phyloP scores from a whole-genome alignment of 2,888 invertebrate species.

The Protonemura montana region DNA sequence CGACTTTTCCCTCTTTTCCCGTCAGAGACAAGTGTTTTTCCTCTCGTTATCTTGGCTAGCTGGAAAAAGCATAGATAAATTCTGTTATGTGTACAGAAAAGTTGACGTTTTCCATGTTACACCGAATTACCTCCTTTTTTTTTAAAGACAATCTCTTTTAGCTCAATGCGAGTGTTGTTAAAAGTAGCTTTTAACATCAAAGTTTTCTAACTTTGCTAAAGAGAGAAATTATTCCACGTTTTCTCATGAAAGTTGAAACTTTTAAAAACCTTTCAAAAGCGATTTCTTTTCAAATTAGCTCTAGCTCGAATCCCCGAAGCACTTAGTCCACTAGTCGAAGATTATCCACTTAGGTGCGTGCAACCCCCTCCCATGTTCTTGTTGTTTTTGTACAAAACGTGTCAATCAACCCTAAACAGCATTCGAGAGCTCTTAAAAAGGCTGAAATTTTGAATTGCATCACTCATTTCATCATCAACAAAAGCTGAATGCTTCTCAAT shows the following conservation, averaged over 20 bases:
- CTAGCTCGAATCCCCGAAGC: constrained; percentile 21
- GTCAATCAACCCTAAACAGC: constrained; percentile 22
- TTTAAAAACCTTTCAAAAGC: constrained; percentile 27
- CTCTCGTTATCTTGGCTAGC: constrained; percentile 32
- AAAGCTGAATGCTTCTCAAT: neutral
- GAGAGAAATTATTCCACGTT: constrained; percentile 37
- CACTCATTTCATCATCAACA: neutral
- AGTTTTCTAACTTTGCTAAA: constrained; percentile 26
- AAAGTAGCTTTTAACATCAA: constrained; percentile 24
- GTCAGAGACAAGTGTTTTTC: constrained; percentile 16
- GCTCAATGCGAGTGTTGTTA: neutral
- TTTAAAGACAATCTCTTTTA: constrained; percentile 7
- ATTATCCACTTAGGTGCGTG: constrained; percentile 27
- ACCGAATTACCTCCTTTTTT: neutral
- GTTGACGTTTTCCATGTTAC: neutral
- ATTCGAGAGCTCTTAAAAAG: neutral
- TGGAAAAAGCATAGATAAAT: neutral
- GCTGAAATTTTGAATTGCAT: neutral
- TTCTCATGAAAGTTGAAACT: constrained; percentile 32
- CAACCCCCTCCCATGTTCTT: neutral
- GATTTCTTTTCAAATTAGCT: constrained; percentile 36
- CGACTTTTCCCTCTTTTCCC: constrained; percentile 8
- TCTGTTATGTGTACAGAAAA: neutral
- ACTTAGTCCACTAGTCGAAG: constrained; percentile 34
- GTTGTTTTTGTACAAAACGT: neutral